Conservation (phyloP, 2,888 invertebrate species). For the Orthosia gothica region DNA sequence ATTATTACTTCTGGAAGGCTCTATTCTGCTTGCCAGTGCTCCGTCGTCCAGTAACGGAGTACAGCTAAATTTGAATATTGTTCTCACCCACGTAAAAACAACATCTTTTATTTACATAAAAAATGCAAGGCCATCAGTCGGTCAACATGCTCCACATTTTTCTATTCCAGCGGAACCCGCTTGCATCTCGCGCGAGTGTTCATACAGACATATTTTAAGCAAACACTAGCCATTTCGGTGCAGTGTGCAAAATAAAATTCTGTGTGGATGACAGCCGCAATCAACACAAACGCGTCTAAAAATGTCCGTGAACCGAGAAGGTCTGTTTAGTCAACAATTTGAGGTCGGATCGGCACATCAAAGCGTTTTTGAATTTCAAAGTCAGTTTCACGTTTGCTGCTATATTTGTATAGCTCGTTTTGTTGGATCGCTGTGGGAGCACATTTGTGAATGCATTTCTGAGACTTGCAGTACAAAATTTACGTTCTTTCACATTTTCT, state of each 20-base stretch:
- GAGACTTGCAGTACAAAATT: neutral
- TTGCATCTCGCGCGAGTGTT: conserved; percentile 27
- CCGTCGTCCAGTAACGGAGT: neutral
- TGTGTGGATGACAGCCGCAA: conserved; percentile 45
- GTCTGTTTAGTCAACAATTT: conserved; percentile 77
- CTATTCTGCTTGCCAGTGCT: conserved; percentile 9
- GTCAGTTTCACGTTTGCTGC: conserved; percentile 69
- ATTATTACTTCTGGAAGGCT: conserved; percentile 13
- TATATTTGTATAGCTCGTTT: conserved; percentile 63
- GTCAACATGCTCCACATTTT: conserved; percentile 51
- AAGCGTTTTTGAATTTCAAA: conserved; percentile 78
- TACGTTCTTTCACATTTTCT: neutral
- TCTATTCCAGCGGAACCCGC: conserved; percentile 31
- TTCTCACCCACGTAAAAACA: neutral
- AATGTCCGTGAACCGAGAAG: conserved; percentile 57
- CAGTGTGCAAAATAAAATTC: conserved; percentile 50
- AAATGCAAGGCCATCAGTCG: conserved; percentile 24
- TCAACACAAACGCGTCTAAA: conserved; percentile 65
- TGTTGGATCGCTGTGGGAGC: conserved; percentile 63
- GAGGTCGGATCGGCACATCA: conserved; percentile 74
- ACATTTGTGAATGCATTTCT: conserved; percentile 50
- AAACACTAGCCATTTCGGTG: conserved; percentile 56
- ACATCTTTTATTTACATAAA: conserved; percentile 21
- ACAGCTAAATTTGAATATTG: neutral
- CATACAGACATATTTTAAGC: conserved; percentile 51